phyloP scores from a whole-genome alignment of 2,113 vertebrate genomes.

The Toxotes chatareus region DNA sequence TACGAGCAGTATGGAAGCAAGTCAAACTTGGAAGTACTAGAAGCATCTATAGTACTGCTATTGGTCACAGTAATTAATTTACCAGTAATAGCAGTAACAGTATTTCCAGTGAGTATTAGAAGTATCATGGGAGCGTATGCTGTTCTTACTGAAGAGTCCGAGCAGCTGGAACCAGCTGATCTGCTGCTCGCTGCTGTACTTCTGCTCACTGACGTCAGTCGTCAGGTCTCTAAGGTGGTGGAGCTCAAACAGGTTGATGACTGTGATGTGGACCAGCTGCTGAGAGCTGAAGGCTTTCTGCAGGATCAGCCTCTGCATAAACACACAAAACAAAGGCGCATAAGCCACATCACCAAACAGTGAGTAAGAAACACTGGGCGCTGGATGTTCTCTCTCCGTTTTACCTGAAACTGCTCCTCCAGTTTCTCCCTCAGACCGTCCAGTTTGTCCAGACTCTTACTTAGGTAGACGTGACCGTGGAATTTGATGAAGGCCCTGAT shows the following conservation, averaged over 20 bases:
- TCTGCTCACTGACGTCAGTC: constrained; percentile 89
- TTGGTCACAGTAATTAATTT: no score
- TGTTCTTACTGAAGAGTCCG: constrained; percentile 93
- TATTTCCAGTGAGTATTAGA: no score
- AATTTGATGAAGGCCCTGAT: constrained; percentile 99
- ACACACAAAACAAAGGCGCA: constrained; percentile 5
- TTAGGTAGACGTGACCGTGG: constrained; percentile 97
- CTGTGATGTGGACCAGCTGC: constrained; percentile 97
- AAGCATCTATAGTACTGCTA: no score
- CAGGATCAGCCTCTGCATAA: constrained; percentile 90
- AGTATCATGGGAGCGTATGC: neutral
- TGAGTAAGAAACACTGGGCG: no score
- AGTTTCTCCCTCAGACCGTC: constrained; percentile 93
- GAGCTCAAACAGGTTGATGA: constrained; percentile 98
- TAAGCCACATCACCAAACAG: neutral
- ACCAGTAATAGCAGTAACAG: no score
- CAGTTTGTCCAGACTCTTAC: constrained; percentile 95
- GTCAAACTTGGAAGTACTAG: no score
- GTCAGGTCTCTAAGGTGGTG: constrained; percentile 96
- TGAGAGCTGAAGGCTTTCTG: constrained; percentile 98
- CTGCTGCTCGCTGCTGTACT: constrained; percentile 86
- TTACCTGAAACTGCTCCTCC: constrained; percentile 98
- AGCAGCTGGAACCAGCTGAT: constrained; percentile 95
- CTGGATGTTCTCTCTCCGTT: neutral
- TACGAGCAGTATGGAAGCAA: no score